Evolutionary conservation across 2,113 vertebrate genomes (phyloP), one percentile per base, ranked within the genome.

Genomic region (Nannobrachium achirus): DNA sequence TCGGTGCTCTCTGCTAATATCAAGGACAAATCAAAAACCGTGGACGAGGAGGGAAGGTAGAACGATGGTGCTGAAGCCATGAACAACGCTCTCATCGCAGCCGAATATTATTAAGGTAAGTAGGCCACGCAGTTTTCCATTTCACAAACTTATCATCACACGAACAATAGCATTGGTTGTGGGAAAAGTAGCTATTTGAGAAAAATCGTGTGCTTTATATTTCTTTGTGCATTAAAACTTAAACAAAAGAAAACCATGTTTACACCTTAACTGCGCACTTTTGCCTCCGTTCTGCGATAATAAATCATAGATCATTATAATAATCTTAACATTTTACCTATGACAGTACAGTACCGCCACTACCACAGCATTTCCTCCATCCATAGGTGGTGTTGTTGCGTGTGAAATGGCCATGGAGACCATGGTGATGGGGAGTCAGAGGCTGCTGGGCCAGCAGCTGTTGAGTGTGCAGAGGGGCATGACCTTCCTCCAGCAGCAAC

Each of bases 371-470:
- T 41, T 5, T 33, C 64, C 2, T 7, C 82, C n/a, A n/a, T n/a
- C n/a, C n/a, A n/a, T n/a, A n/a, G n/a, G n/a, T n/a, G 92, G 90
- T 82, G 79, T 73, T 86, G 74, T n/a, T n/a, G n/a, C n/a, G n/a
- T 48, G 72, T 66, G 44, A 75, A 48, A 84, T 87, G 81, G 92
- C 91, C 81, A 98, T 98, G 96, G 96, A 96, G 87, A 95, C 93
- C 25, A 84, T 87, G 81, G 92, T 90, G 81, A 98, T 98, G 96
- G 96, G 96, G 87, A 95, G 93, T 0, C 64, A 91, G 79, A 94
- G 92, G 88, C 91, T 98, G 88, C 91, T 98, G 88, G 94, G 96
- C 92, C 95, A 94, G 88, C 96, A 97, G 93, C 96, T 98, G 88
- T 95, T 96, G 89, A 95, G 93, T 1, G 95, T 98, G 84, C 95